Base-by-base conservation (phyloP, 2,797 vertebrate genomes). In the Fistularia tabacaria region DNA sequence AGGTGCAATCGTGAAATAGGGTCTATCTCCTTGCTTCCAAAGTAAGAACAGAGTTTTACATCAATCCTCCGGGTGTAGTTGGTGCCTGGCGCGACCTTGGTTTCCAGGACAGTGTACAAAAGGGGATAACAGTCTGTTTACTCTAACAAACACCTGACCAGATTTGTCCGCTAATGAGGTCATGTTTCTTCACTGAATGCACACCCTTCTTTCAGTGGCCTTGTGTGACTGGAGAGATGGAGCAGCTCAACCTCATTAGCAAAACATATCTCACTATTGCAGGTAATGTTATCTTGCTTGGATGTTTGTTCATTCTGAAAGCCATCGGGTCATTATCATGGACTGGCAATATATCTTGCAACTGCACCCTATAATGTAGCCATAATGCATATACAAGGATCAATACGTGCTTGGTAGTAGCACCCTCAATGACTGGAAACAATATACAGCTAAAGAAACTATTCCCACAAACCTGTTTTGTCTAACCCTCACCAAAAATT, bases 131-230 rank as follows among this genome's bases (percentile, higher is more conserved):
- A 66, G 74, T 71, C 74, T 81, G 76, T 74, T 79, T 76, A 75
- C 74, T 76, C 58, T 57, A 81, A 81, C 56, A 69, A 72, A 48
- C 58, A 60, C 48, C 54, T 40, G 43, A 68, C 70, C 64, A 72
- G 66, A 77, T 77, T 76, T 44, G 46, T 62, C 48, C 54, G 44
- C 10, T 81, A 83, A 85, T 71, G 77, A 83, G 78, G 78, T 81
- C 63, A 64, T 57, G 62, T 62, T 62, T 46, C 69, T 51, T 38
- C 57, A 13, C 48, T 10, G 56, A 46, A 6, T 46, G 46, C 56
- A 42, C 38, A 46, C 41, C 47, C 48, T 65, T 42, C 53, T 59
- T 46, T 25, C 14, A 60, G 58, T 13, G 43, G 53, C 52, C 47
- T 42, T 14, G 50, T 53, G 43, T 59, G 48, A 46, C 54, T 10